phyloP scores from a whole-genome alignment of 2,113 vertebrate species.

The Piprites chloris region DNA sequence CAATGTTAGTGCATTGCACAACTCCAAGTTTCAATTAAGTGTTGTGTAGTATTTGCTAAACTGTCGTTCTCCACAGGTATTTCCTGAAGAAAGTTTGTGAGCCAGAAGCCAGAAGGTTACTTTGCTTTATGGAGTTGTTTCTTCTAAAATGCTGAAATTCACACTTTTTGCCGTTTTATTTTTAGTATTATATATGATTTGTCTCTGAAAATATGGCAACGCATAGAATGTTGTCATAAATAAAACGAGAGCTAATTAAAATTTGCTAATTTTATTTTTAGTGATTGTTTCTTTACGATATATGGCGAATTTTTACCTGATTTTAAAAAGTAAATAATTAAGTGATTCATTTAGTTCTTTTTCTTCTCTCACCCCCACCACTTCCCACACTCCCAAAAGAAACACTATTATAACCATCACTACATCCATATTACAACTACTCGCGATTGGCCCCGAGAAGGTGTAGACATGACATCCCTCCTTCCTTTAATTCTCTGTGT shows the following conservation, averaged over 20 bases:
- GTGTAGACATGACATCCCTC: not conserved
- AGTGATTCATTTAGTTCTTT: not conserved
- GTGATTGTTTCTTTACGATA: conserved; percentile 63
- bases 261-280: not conserved
- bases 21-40: conserved; percentile 70
- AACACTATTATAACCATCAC: not conserved
- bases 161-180: not conserved
- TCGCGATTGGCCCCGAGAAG: conserved; percentile 39
- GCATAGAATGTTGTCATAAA: conserved; percentile 26
- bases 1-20: conserved; percentile 54
- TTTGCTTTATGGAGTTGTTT: conserved; percentile 48
- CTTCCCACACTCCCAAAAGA: not conserved
- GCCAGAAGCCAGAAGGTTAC: conserved; percentile 57
- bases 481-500: not conserved
- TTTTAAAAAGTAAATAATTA: conserved; percentile 14
- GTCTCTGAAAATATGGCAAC: conserved; percentile 39
- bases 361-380: not conserved
- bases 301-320: conserved; percentile 64
- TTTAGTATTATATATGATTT: conserved; percentile 46
- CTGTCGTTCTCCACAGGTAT: conserved; percentile 72
- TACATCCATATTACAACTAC: conserved; percentile 7
- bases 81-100: conserved; percentile 72
- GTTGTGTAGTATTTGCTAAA: conserved; percentile 70
- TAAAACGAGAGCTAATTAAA: conserved; percentile 29
- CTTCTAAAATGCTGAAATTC: conserved; percentile 28